phyloP scores from a whole-genome alignment of 2,888 invertebrate species.

The Sphaerophoria taeniata region DNA sequence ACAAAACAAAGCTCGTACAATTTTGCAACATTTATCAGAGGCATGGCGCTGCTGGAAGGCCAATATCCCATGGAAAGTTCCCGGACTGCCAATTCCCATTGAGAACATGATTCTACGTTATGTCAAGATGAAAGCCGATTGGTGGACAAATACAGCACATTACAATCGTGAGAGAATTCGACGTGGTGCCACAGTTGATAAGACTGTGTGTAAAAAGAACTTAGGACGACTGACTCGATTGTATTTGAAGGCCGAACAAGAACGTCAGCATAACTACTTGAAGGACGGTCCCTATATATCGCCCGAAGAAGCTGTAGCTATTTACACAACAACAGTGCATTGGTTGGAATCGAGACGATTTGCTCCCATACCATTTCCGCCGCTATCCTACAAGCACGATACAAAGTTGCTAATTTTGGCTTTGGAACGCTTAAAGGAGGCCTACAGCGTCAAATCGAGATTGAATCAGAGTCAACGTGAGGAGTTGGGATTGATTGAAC shows the following conservation, averaged over 20 bases:
- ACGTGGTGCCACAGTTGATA: conserved; percentile 99
- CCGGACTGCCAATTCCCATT: conserved; percentile 98
- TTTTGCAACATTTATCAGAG: conserved; percentile 98
- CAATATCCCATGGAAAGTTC: conserved; percentile 99
- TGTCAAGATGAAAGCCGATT: conserved; percentile 99
- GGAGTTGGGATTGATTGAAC: conserved; percentile 98
- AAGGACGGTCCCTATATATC: conserved; percentile 99
- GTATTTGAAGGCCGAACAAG: conserved; percentile 99
- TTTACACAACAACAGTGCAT: conserved; percentile 99
- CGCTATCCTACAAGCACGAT: conserved; percentile 99
- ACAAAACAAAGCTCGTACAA: conserved; percentile 99
- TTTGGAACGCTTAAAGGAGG: conserved; percentile 97
- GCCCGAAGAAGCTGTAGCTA: conserved; percentile 99
- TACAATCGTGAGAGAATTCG: conserved; percentile 99
- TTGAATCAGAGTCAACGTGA: conserved; percentile 99
- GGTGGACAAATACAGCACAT: conserved; percentile 99
- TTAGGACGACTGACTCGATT: conserved; percentile 98
- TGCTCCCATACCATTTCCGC: conserved; percentile 99
- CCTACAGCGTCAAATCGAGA: conserved; percentile 98
- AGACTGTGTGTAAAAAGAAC: conserved; percentile 99
- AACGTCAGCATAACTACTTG: conserved; percentile 99
- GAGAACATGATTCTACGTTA: conserved; percentile 99
- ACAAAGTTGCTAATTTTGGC: conserved; percentile 99
- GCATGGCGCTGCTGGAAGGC: conserved; percentile 99
- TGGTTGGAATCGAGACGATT: conserved; percentile 99